Evolutionary conservation across 2,113 vertebrate species (phyloP).

Genomic region (Etheostoma spectabile): DNA sequence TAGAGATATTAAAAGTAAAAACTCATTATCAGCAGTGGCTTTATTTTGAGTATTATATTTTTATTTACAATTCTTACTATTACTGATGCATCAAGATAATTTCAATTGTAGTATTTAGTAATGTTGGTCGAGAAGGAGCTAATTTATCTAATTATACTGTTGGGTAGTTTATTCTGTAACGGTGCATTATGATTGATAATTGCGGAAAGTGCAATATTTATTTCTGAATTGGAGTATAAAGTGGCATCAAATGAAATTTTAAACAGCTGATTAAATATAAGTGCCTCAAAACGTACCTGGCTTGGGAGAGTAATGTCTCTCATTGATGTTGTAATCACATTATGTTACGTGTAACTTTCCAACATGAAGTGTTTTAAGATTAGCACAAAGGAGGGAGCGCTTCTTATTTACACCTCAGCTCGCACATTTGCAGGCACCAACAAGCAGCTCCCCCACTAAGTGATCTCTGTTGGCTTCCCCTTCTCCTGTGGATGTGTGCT

Average conservation of each 20-base stretch:
- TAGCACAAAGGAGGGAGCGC: constrained; percentile 1
- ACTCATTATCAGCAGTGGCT: neutral
- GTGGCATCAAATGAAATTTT: neutral
- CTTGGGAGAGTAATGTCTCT: neutral
- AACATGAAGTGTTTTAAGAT: constrained; percentile 7
- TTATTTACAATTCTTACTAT: too few relatives aligned
- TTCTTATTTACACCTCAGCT: constrained; percentile 47
- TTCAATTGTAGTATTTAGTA: too few relatives aligned
- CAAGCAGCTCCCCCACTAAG: constrained; percentile 60
- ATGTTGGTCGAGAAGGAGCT: neutral
- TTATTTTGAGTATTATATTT: too few relatives aligned
- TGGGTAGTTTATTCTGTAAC: neutral
- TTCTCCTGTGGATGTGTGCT: constrained; percentile 28
- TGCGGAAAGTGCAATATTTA: neutral
- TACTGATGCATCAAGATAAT: neutral
- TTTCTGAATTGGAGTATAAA: neutral
- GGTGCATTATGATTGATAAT: neutral
- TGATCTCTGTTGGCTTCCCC: constrained; percentile 47
- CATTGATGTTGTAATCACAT: constrained; percentile 8
- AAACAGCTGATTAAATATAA: neutral
- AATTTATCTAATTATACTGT: neutral
- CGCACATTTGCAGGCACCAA: constrained; percentile 64
- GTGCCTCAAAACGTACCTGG: neutral
- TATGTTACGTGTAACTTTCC: constrained; percentile 1
- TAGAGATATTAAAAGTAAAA: neutral